These are phyloP conservation scores for Tragelaphus imberbis DNA, from an alignment of 2,113 vertebrate genomes.

Conservation along the genomic window DNA sequence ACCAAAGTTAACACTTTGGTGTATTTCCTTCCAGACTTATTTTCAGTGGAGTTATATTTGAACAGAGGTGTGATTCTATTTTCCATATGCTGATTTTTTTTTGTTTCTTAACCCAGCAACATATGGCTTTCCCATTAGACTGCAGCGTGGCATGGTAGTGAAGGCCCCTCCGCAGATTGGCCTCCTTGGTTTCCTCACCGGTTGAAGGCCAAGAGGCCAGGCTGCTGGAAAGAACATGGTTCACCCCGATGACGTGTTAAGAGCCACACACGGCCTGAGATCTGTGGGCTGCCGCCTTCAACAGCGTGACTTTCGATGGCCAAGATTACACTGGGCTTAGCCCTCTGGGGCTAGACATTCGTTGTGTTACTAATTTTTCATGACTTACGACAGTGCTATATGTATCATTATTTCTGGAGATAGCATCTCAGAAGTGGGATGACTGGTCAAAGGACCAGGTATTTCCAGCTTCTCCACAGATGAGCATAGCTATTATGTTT, in stretches of 20 bases:
- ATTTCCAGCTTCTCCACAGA: background rate
- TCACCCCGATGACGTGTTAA: background rate
- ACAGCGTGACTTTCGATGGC: background rate
- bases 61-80: background rate
- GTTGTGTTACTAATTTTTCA: background rate
- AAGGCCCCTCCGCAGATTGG: background rate
- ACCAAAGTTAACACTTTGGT: background rate
- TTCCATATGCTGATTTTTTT: background rate
- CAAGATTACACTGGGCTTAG: background rate
- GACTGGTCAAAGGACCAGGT: background rate
- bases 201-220: background rate
- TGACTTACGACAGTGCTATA: background rate
- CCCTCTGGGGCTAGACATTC: background rate
- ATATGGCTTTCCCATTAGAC: background rate
- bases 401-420: background rate
- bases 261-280: too few relatives aligned
- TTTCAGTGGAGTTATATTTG: background rate
- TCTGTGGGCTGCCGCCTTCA: background rate
- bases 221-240: background rate
- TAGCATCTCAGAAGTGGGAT: background rate
- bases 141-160: background rate
- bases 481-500: background rate
- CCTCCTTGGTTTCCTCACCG: background rate
- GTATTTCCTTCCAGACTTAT: background rate
- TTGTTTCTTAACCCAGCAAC: background rate